Conservation (phyloP, 2,888 invertebrate genomes). For the Artemia sinica region DNA sequence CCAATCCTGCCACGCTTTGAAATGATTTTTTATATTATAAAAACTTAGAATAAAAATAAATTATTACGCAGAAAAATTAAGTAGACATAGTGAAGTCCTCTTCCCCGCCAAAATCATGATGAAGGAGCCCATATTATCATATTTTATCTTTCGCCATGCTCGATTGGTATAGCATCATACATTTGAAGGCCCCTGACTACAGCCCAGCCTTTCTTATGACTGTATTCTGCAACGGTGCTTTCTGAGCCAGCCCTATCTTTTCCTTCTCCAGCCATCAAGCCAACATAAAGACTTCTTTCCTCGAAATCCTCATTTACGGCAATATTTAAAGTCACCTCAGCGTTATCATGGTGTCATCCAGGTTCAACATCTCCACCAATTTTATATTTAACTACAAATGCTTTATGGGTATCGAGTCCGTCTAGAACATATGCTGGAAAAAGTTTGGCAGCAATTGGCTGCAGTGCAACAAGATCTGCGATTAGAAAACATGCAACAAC, state of each 20-base stretch:
- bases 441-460: conserved; percentile 29
- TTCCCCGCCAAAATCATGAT: too few species aligned
- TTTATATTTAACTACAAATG: conserved; percentile 33
- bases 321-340: conserved; percentile 34
- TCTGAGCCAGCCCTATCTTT: neutral
- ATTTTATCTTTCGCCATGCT: conserved; percentile 29
- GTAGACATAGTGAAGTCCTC: too few species aligned
- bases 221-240: conserved; percentile 18
- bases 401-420: conserved; percentile 33
- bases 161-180: conserved; percentile 33
- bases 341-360: conserved; percentile 34
- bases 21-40: too few species aligned
- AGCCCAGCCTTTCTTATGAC: conserved; percentile 29
- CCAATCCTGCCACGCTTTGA: too few species aligned
- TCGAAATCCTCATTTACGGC: conserved; percentile 31
- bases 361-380: conserved; percentile 31
- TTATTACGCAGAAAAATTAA: too few species aligned
- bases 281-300: conserved; percentile 33
- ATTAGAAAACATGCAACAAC: too few species aligned
- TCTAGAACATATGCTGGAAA: conserved; percentile 32
- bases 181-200: conserved; percentile 33
- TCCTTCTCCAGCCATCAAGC: conserved; percentile 28
- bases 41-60: too few species aligned
- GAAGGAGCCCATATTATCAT: too few species aligned
- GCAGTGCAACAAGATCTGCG: too few species aligned